These are phyloP conservation scores for Acrocyrtus sp. DNA, from an alignment of 2,888 invertebrate species.

Conservation along the genomic window DNA sequence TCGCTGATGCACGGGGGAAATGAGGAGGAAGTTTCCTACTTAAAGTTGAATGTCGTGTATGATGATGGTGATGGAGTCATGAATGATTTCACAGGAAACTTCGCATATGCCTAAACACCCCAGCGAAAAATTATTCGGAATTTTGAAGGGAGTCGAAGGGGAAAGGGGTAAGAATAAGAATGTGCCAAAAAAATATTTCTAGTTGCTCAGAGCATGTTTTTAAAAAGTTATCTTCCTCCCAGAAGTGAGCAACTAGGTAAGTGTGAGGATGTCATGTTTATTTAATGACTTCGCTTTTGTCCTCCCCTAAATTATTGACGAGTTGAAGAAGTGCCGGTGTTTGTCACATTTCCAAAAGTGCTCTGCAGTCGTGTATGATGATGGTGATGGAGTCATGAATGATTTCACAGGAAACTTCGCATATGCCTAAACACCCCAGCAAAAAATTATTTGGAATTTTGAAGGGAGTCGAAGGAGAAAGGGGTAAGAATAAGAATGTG, in stretches of 20 bases:
- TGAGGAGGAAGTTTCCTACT: conserved; percentile 18
- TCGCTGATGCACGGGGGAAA: background rate
- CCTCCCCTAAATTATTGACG: conserved; percentile 22
- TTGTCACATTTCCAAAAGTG: conserved; percentile 13
- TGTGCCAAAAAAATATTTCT: background rate
- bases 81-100: conserved; percentile 37
- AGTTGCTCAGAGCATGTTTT: too few species aligned
- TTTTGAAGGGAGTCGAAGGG: background rate
- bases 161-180: too few species aligned
- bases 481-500: too few species aligned
- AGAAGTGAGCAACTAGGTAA: too few species aligned
- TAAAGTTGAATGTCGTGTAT: background rate
- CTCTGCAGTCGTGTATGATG: background rate
- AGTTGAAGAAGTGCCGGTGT: conserved; percentile 12
- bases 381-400: conserved; percentile 36
- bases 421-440: too few species aligned
- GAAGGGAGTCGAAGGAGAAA: background rate
- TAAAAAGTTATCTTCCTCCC: too few species aligned
- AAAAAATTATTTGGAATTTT: too few species aligned
- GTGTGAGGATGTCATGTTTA: conserved; percentile 25
- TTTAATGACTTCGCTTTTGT: conserved; percentile 32
- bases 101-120: too few species aligned
- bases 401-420: conserved; percentile 26
- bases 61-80: conserved; percentile 22
- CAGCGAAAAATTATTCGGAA: too few species aligned